Evolutionary conservation across 1,140 invertebrate species (phyloP).

Genomic region (Cydia splendana): DNA sequence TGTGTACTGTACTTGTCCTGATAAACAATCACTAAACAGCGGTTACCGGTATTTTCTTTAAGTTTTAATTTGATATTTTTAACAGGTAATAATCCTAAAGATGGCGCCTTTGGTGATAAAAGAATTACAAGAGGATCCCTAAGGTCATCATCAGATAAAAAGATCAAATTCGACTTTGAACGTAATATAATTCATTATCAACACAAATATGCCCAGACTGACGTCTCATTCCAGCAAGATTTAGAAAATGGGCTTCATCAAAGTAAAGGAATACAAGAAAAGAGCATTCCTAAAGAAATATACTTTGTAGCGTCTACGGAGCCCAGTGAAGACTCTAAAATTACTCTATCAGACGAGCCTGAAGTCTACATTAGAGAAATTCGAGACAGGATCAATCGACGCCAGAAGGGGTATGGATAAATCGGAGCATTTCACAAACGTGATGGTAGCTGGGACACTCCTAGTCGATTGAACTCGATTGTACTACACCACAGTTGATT

Average conservation of each 20-base stretch:
- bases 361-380: conserved; percentile 21
- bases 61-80: neutral
- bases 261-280: neutral
- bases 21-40: too few species aligned
- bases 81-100: conserved; percentile 27
- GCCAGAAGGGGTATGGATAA: conserved; percentile 6
- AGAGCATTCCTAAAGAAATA: neutral
- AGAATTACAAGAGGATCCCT: conserved; percentile 13
- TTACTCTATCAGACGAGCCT: conserved; percentile 4
- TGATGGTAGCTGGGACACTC: neutral
- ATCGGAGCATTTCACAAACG: neutral
- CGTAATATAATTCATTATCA: conserved; percentile 21
- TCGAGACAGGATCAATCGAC: neutral
- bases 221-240: neutral
- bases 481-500: neutral
- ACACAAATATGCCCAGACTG: neutral
- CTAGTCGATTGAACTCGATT: neutral
- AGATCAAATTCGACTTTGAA: conserved; percentile 17
- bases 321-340: neutral
- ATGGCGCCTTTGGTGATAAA: neutral
- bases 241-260: neutral
- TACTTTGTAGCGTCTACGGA: neutral
- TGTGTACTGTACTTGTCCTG: too few species aligned
- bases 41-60: neutral
- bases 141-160: conserved; percentile 15